These are phyloP conservation scores for Mongoloraphidia duomilia DNA, from an alignment of 2,888 invertebrate species.

Conservation along the genomic window DNA sequence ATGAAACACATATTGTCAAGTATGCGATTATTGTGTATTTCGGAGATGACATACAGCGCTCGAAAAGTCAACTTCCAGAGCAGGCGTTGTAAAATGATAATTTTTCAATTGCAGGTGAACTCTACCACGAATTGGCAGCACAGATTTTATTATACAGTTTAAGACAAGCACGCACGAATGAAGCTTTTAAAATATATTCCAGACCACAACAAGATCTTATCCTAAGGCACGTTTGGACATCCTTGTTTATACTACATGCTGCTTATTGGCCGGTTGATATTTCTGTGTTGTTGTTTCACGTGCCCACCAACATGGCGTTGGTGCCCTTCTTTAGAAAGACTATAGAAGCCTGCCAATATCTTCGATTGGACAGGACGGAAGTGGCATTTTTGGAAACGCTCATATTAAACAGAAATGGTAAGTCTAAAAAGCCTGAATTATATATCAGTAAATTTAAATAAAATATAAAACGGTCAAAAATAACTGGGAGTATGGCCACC, in stretches of 20 bases:
- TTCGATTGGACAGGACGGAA: conserved; percentile 33
- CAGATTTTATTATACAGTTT: conserved; percentile 43
- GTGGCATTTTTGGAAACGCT: conserved; percentile 34
- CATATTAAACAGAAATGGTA: conserved; percentile 36
- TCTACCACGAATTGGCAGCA: conserved; percentile 40
- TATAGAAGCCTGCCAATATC: conserved; percentile 26
- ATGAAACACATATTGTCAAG: too few relatives aligned
- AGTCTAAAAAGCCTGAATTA: neutral
- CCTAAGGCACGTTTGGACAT: conserved; percentile 41
- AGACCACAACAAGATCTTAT: conserved; percentile 38
- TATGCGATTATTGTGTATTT: too few relatives aligned
- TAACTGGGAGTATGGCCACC: too few relatives aligned
- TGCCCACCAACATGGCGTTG: conserved; percentile 16
- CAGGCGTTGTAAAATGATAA: too few relatives aligned
- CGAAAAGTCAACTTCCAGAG: too few relatives aligned
- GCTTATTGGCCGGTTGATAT: conserved; percentile 40
- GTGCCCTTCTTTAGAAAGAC: conserved; percentile 12
- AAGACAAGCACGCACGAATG: conserved; percentile 38
- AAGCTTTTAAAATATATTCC: conserved; percentile 34
- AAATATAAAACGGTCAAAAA: too few relatives aligned
- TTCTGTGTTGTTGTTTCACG: conserved; percentile 11
- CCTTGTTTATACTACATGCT: conserved; percentile 40
- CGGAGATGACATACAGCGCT: too few relatives aligned
- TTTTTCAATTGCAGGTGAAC: conserved; percentile 5
- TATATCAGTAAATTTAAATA: too few relatives aligned